phyloP scores from a whole-genome alignment of 1,140 invertebrate genomes.

The Saccostrea glomerata region DNA sequence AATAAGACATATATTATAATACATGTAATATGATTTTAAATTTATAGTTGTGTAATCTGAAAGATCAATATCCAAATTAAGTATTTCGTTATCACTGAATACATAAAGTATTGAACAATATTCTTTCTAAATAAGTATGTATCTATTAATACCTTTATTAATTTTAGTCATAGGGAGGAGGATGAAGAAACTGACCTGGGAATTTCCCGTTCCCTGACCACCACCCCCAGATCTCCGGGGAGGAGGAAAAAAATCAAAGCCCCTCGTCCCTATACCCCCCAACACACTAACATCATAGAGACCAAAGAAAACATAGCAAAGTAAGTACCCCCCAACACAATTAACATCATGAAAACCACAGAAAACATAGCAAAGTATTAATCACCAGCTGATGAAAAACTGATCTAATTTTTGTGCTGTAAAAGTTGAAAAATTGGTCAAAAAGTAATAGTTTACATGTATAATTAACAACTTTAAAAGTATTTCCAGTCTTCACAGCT shows the following conservation, averaged over 20 bases:
- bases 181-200: not conserved
- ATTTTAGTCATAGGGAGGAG: not conserved
- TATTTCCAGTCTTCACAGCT: too few species aligned
- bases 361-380: too few species aligned
- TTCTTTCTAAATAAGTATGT: not conserved
- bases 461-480: too few species aligned
- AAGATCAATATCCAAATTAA: too few species aligned
- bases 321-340: constrained; percentile 51
- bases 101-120: not conserved
- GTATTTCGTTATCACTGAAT: not conserved
- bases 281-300: constrained; percentile 67
- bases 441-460: too few species aligned
- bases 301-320: constrained; percentile 57
- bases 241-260: constrained; percentile 68
- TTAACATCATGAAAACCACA: too few species aligned
- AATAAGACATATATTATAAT: too few species aligned
- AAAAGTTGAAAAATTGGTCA: too few species aligned
- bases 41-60: too few species aligned
- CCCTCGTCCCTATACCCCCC: constrained; percentile 73
- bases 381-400: too few species aligned
- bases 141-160: not conserved
- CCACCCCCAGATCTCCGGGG: not conserved
- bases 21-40: too few species aligned
- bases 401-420: too few species aligned
- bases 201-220: constrained; percentile 52